Evolutionary conservation across 2,113 vertebrate genomes (phyloP).

Genomic region (Engraulis encrasicolus): DNA sequence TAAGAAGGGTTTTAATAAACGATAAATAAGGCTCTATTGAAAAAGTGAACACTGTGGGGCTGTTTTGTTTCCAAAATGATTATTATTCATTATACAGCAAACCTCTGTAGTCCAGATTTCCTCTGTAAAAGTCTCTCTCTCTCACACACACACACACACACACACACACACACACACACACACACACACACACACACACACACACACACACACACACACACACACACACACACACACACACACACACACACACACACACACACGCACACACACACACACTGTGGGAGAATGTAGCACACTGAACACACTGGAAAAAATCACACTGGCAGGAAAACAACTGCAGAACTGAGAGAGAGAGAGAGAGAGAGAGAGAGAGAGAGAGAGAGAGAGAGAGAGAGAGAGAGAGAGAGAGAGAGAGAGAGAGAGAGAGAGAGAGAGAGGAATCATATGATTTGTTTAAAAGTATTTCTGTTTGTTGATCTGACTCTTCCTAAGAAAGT

Average conservation of each 20-base stretch:
- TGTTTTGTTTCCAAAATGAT: slow-evolving; percentile 47
- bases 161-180: slow-evolving; percentile 27
- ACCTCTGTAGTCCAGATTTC: slow-evolving; percentile 28
- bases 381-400: background rate
- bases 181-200: slow-evolving; percentile 31
- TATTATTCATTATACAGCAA: slow-evolving; percentile 43
- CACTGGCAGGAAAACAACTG: background rate
- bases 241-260: background rate
- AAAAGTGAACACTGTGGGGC: slow-evolving; percentile 44
- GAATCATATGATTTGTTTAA: no score
- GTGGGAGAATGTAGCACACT: slow-evolving; percentile 36
- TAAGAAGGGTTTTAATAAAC: slow-evolving; percentile 35
- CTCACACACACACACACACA: slow-evolving; percentile 13
- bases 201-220: slow-evolving; percentile 30
- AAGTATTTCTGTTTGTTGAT: no score
- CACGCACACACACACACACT: slow-evolving; percentile 17
- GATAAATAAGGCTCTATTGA: slow-evolving; percentile 35
- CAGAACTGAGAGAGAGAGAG: background rate
- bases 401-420: background rate
- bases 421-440: slow-evolving; percentile 20
- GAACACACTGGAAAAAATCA: background rate
- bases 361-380: no score
- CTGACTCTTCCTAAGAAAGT: no score
- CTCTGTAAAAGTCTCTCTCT: background rate
- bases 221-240: slow-evolving; percentile 28